phyloP scores from a whole-genome alignment of 2,113 vertebrate species.

The Pachycephala philippinensis region DNA sequence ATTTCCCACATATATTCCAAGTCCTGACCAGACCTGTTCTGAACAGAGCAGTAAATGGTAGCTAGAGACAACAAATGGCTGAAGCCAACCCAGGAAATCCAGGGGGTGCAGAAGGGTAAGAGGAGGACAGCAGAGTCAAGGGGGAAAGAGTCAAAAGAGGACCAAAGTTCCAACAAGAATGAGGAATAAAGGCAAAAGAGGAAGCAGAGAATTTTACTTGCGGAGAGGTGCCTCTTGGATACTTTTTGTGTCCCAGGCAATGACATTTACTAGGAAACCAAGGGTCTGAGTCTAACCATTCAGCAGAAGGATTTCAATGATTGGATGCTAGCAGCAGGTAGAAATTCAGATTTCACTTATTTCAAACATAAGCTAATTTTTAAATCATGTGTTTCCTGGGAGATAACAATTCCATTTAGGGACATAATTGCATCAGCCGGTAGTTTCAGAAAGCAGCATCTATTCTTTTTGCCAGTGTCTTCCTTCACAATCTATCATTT shows the following conservation, averaged over 20 bases:
- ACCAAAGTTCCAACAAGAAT: neutral
- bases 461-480: neutral
- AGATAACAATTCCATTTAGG: neutral
- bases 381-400: neutral
- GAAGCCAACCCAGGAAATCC: neutral
- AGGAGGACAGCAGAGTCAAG: neutral
- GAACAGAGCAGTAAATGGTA: neutral
- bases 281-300: neutral
- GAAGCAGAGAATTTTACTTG: neutral
- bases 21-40: neutral
- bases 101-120: too few species aligned
- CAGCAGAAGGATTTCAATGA: neutral
- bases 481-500: neutral
- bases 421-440: neutral
- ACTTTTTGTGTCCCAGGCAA: too few species aligned
- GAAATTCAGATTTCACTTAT: neutral
- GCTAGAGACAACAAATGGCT: neutral
- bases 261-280: neutral
- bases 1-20: neutral
- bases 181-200: neutral
- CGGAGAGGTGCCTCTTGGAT: neutral
- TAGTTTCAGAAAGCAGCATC: neutral
- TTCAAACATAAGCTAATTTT: neutral
- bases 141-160: neutral
- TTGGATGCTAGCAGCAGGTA: neutral